These are phyloP conservation scores for Danio jaintianensis DNA, from an alignment of 2,797 vertebrate species.

Conservation along the genomic window DNA sequence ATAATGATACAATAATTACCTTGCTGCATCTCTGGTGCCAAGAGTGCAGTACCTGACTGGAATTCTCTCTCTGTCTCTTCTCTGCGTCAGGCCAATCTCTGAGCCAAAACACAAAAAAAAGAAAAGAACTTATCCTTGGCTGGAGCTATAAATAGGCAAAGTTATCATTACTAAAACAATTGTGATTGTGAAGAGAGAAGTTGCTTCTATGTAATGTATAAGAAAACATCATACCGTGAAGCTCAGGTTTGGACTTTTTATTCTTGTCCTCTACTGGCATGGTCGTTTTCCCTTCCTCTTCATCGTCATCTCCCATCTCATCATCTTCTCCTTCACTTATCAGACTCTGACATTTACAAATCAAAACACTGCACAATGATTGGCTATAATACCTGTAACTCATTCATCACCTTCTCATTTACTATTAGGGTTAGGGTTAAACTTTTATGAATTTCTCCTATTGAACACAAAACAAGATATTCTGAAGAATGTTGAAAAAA, in stretches of 20 bases:
- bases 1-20: constrained; percentile 74
- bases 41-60: constrained; percentile 90
- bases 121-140: neutral
- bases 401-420: constrained; percentile 62
- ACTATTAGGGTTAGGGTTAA: constrained; percentile 56
- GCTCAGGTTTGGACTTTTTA: constrained; percentile 79
- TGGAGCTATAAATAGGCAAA: neutral
- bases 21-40: constrained; percentile 89
- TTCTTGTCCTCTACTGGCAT: constrained; percentile 73
- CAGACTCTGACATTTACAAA: constrained; percentile 78
- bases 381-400: neutral
- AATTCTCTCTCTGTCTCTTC: constrained; percentile 79
- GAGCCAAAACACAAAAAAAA: constrained; percentile 27
- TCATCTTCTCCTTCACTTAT: constrained; percentile 95
- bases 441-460: too few species aligned
- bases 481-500: too few species aligned
- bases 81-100: constrained; percentile 75
- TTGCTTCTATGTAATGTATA: neutral
- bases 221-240: constrained; percentile 70
- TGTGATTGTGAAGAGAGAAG: neutral
- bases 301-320: constrained; percentile 84
- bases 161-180: too few species aligned
- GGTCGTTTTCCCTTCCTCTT: constrained; percentile 77
- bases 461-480: too few species aligned
- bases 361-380: neutral